These are phyloP conservation scores for Epizoanthus scotinus DNA, from an alignment of 92 coral and sea anemone genomes.

Conservation along the genomic window DNA sequence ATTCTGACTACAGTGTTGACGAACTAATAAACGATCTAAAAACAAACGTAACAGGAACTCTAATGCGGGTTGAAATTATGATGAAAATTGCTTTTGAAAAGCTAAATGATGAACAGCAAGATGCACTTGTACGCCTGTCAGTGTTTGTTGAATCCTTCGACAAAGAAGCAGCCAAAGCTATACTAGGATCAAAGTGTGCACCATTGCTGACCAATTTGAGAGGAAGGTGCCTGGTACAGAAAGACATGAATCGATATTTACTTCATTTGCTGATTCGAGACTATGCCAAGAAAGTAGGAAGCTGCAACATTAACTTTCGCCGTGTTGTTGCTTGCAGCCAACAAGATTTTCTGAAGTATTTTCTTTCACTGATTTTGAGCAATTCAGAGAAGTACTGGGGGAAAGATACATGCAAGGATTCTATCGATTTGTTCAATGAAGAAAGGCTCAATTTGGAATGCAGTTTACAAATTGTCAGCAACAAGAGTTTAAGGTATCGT, in stretches of 20 bases:
- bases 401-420: slow-evolving; percentile 32
- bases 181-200: not conserved
- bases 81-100: slow-evolving; percentile 23
- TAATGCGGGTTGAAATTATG: not conserved
- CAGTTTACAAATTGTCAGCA: not conserved
- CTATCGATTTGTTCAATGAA: slow-evolving; percentile 33
- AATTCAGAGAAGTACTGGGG: slow-evolving; percentile 24
- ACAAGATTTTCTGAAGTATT: not conserved
- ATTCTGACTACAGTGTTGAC: slow-evolving; percentile 11
- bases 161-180: slow-evolving; percentile 34
- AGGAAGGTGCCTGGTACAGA: slow-evolving; percentile 24
- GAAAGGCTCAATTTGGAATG: slow-evolving; percentile 47
- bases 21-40: slow-evolving; percentile 11
- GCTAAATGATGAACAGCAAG: not conserved
- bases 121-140: slow-evolving; percentile 34
- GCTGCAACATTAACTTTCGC: not conserved
- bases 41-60: not conserved
- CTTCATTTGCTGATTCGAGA: slow-evolving; percentile 25
- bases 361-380: slow-evolving; percentile 7
- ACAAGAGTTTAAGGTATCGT: slow-evolving; percentile 1
- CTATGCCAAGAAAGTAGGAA: slow-evolving; percentile 15
- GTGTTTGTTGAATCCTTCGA: slow-evolving; percentile 44
- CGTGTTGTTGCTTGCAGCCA: not conserved
- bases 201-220: slow-evolving; percentile 3
- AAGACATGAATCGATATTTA: not conserved